Evolutionary conservation across 2,113 vertebrate genomes (phyloP).

Genomic region (Tychaedon coryphoeus): DNA sequence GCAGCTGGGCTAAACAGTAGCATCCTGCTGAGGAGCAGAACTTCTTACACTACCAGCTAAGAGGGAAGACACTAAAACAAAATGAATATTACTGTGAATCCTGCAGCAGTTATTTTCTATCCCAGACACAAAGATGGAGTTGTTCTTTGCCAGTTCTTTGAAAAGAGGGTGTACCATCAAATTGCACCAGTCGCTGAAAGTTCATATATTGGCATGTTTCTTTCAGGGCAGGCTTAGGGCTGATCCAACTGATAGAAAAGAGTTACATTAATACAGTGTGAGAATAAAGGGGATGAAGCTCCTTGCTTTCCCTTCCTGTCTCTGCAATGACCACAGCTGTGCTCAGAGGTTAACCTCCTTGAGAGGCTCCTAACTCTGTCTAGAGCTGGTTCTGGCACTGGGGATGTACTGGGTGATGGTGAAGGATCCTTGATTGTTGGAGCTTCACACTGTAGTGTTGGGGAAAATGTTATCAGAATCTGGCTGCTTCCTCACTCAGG

Average conservation of each 20-base stretch:
- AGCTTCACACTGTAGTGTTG: not conserved
- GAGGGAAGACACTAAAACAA: not conserved
- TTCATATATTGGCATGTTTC: not conserved
- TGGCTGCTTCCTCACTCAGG: not conserved
- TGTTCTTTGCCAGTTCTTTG: not conserved
- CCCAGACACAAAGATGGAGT: not conserved
- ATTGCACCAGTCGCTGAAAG: not conserved
- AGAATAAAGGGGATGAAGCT: not conserved
- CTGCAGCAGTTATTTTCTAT: not conserved
- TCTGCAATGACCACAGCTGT: not conserved
- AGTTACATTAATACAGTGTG: not conserved
- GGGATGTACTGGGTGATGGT: accelerated
- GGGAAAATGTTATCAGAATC: accelerated
- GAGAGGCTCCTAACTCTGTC: not conserved
- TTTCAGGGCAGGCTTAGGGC: not conserved
- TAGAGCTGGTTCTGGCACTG: not conserved
- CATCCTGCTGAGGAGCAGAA: not conserved
- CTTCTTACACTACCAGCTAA: not conserved
- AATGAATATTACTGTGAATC: not conserved
- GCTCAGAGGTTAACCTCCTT: not conserved
- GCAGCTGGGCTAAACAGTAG: not conserved
- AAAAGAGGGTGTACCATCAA: not conserved
- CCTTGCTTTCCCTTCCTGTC: not conserved
- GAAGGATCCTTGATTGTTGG: not conserved
- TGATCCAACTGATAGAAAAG: not conserved